These are phyloP conservation scores for Hemichromis elongatus DNA, from an alignment of 2,113 vertebrate species.

Conservation along the genomic window DNA sequence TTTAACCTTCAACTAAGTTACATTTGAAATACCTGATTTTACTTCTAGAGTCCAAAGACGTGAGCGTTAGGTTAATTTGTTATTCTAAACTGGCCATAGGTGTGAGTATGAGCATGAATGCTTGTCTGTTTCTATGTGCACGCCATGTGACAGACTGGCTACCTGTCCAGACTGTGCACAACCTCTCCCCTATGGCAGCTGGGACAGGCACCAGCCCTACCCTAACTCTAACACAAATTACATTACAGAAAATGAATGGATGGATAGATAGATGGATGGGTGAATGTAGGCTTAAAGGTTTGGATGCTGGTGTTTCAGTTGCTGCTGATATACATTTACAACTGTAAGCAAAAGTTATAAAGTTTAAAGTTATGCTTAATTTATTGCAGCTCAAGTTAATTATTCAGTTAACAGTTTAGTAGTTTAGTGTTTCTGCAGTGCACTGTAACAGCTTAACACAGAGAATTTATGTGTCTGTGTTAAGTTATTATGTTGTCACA, in stretches of 20 bases:
- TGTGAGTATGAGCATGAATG: background rate
- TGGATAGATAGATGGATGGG: background rate
- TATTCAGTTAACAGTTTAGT: background rate
- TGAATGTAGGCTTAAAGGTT: too few relatives aligned
- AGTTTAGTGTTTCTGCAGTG: background rate
- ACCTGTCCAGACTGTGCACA: background rate
- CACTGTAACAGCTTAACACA: background rate
- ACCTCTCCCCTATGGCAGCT: background rate
- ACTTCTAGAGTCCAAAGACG: background rate
- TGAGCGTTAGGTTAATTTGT: background rate
- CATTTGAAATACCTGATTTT: background rate
- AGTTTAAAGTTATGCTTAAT: background rate
- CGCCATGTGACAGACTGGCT: background rate
- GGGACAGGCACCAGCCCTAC: background rate
- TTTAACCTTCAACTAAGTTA: background rate
- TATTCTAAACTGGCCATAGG: background rate
- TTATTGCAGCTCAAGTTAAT: background rate
- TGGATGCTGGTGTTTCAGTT: too few relatives aligned
- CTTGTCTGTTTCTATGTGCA: background rate
- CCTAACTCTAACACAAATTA: background rate
- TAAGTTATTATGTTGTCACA: background rate
- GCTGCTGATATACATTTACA: background rate
- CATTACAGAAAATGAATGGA: background rate
- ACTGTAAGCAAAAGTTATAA: background rate
- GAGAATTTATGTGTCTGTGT: background rate